Conservation (phyloP, 2,888 invertebrate genomes). For the Ichneumon xanthorius region DNA sequence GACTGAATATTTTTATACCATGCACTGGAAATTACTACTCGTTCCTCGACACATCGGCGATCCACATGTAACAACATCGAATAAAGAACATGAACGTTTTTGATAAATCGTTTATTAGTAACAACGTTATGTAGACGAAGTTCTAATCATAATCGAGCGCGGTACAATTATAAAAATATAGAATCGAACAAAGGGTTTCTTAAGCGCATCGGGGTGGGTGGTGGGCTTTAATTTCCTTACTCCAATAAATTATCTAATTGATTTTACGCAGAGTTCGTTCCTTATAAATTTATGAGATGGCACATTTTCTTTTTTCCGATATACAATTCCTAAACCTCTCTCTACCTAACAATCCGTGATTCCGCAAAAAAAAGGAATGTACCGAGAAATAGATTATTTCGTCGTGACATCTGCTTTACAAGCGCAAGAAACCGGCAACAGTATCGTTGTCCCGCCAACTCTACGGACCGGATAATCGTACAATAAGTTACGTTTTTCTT, state of each 20-base stretch:
- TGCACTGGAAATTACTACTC: neutral
- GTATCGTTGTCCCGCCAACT: neutral
- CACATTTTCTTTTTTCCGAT: constrained; percentile 19
- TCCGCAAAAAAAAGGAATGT: neutral
- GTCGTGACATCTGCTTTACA: neutral
- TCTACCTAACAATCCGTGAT: neutral
- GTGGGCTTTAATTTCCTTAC: constrained; percentile 9
- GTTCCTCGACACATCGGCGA: neutral
- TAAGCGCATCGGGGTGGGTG: constrained; percentile 38
- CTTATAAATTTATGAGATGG: constrained; percentile 38
- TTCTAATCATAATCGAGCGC: constrained; percentile 43
- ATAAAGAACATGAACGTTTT: constrained; percentile 50
- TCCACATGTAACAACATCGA: neutral
- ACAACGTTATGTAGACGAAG: constrained; percentile 55
- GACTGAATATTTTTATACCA: constrained; percentile 54
- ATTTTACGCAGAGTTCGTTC: constrained; percentile 26
- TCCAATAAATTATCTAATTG: constrained; percentile 58
- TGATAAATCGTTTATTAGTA: constrained; percentile 64
- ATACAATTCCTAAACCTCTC: constrained; percentile 16
- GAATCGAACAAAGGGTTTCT: constrained; percentile 48
- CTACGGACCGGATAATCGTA: constrained; percentile 26
- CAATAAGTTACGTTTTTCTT: constrained; percentile 37
- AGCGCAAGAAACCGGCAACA: constrained; percentile 10
- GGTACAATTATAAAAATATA: constrained; percentile 69
- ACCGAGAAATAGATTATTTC: neutral